Base-by-base conservation (phyloP, 1,140 invertebrate species). In the Zaprionus inermis region DNA sequence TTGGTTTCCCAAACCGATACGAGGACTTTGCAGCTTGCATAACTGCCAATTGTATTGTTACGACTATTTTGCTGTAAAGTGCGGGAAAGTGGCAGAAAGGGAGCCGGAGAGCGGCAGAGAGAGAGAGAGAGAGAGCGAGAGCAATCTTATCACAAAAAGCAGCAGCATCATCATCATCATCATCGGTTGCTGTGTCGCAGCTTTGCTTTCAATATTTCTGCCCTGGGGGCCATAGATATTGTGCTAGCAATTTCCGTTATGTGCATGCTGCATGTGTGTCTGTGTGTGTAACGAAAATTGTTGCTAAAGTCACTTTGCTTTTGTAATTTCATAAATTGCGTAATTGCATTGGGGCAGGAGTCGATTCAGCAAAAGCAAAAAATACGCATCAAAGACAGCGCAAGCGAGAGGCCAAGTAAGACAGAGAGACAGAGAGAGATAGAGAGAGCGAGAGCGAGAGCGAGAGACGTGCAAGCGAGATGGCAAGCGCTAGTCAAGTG, bases 21-120 rank as follows among this genome's bases (percentile, higher is more conserved):
- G 51, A 67, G 54, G 54, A 79, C 52, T 55, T 66, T 61, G 64
- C 28, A 72, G 80, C 68, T 79, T 81, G 41, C 80, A 79, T 83
- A 83, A 72, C 80, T 79, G 79, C 68, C 83, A 83, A 83, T 83
- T 83, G 71, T 67, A 79, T 83, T 83, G 78, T 72, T 79, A 54
- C 49, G 60, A 65, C 24, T 28, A 67, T 67, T 44, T 74, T 51
- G 61, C 28, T 51, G 36, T 11, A n/a, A 41, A 44, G 57, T 20
- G 36, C 10, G 44, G 44, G 18, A 49, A 49, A 49, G 16, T 12
- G 18, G 9, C 30, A 18, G 5, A 34, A 30, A 30, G 10, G 20
- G 28, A 12, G 6, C 10, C 16, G 7, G 44, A 20, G 16, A 5
- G 9, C 20, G 44, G 5, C 10, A 49, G 10, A 55, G 22, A 54